Evolutionary conservation across 2,797 vertebrate genomes (phyloP), one percentile per base, ranked within the genome.

Genomic region (Mionectes olivaceus): DNA sequence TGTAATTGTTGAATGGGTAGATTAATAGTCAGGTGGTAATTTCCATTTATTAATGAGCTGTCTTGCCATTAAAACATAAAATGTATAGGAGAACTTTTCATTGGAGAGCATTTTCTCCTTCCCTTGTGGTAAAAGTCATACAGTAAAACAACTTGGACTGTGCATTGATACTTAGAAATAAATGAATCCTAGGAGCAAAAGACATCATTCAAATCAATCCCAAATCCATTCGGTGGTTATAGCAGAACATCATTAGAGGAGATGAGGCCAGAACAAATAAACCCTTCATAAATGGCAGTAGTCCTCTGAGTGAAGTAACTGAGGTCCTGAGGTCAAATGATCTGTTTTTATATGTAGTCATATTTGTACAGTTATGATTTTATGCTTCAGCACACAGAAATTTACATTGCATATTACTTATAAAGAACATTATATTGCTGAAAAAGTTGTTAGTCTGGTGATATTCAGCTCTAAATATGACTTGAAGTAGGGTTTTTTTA

Each of bases 391-490:
- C 57, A 67, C 18, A 69, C 43, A 65, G 71, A 83, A 80, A 65
- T 85, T 81, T 91, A 65, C 73, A 92, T 85, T 89, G 55, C 67
- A 41, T 75, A 50, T 92, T 78, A n/a, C 73, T 71, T 56, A 52
- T 18, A 57, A 69, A 82, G 70, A 84, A 76, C 37, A 61, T 78
- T 67, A 32, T 69, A 67, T 52, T 65, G 35, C 73, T 84, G 39
- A 80, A 80, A 83, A 87, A 90, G 68, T 96, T 95, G 75, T 92
- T 94, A 93, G 43, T 80, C 87, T 92, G 83, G 71, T 95, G 95
- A 94, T 95, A 89, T 73, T 91, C 68, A 85, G 53, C 60, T 91
- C 81, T 87, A 96, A 96, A 96, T 92, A 83, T 80, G 96, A 87
- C 71, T 90, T 82, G 81, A 92, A 87, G 61, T 52, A 76, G 82